Evolutionary conservation across 2,888 invertebrate genomes (phyloP), one percentile per base, ranked within the genome.

Genomic region (Noctuana brunneofusca): DNA sequence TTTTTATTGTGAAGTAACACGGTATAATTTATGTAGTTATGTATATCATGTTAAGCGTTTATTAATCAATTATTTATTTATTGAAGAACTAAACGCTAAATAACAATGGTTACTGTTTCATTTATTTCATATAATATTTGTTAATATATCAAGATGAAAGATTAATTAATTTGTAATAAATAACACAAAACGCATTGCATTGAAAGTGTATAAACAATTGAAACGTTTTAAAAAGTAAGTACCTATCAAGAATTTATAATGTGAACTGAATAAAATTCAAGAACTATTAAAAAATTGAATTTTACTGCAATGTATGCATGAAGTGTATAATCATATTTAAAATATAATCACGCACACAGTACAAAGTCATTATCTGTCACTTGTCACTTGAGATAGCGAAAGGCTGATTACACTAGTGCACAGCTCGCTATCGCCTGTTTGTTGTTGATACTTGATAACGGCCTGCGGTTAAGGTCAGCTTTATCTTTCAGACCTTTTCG

Each of bases 401-500:
- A 69, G 64, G 63, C 66, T 71, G 69, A 70, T 70, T 71, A 71
- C 70, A 70, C 69, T 66, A 69, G 54, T 66, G 58, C 63, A 68
- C 38, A 68, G 58, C 69, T 46, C 76, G 72, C 74, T 74, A 74
- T 70, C 67, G 54, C 66, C 66, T 73, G 41, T 41, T 41, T 41
- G 16, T 78, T 78, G 75, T 77, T 77, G 75, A 60, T 54, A 60
- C 75, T 76, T 76, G 80, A 58, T 60, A 60, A 76, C 77, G 76
- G 80, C 81, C 83, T 71, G 70, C 72, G 84, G 84, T 84, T 81
- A 84, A 86, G 86, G 87, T 81, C 83, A 80, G 64, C 20, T 63
- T 78, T 87, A 86, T 86, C 85, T 16, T 18, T 16, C 18, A 43
- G 18, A 43, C 8, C 43, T 11, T n/a, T 43, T 18, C 16, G 16